Base-by-base conservation (phyloP, 2,113 vertebrate genomes). In the Penelope pileata region DNA sequence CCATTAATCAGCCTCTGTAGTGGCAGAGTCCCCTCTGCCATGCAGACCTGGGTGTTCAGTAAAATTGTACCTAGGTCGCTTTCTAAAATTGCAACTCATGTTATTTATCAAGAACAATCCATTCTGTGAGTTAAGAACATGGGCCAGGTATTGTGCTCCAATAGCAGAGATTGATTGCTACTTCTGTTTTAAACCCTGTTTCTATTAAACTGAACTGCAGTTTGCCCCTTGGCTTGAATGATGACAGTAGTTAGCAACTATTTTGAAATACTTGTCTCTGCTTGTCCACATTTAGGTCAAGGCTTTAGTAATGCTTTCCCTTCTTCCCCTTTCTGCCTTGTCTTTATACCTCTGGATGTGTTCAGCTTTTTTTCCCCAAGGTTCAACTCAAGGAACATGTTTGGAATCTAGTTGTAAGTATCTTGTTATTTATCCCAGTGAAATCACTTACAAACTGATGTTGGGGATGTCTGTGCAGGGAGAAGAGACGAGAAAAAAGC, bases 201-300 rank as follows among this genome's bases (percentile, higher is more conserved):
- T 45, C 56, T 36, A 1, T 10, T 34, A 50, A 88, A 21, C 36
- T 18, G 62, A 72, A 48, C 30, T 48, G 29, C 36, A 26, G 16
- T 38, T 86, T 80, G 38, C 38, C 7, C 32, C 3, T 43, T 80
- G 73, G 32, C 68, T 67, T 34, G 24, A 51, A 23, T 3, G 7
- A 45, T 30, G 34, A 6, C 8, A 16, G 19, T 17, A 9, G 14
- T 50, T 72, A 75, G 89, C 17, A 23, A 34, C 36, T 29, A 30
- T 4, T 70, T 50, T 0, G 0, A 50, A 82, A 27, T 32, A 21
- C 5, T 82, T 63, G 22, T 68, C 32, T 84, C 38, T 50, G 2
- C 18, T 70, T 70, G 30, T 16, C 50, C 3, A 1, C 43, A 43
- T 70, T 38, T 43, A 56, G 21, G 26, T 53, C 67, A 32, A 48